Evolutionary conservation across 64 coral and sea anemone genomes (phyloP).

Genomic region (Montipora efflorescens): DNA sequence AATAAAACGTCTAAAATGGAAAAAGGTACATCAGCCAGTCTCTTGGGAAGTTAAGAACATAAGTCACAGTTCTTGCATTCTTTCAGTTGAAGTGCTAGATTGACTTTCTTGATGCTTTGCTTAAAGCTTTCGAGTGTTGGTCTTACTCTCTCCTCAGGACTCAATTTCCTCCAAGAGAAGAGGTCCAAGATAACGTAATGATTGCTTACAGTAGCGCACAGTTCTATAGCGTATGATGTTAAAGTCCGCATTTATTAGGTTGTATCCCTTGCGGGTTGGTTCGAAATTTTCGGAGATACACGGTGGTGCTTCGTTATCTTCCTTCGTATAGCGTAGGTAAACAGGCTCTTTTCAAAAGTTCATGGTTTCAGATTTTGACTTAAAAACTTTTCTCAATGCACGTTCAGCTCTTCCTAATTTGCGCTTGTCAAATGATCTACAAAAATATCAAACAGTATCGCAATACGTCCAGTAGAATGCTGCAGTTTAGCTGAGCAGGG

Average conservation of each 20-base stretch:
- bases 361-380: constrained; percentile 29
- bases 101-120: too few species aligned
- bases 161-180: constrained; percentile 38
- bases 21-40: too few species aligned
- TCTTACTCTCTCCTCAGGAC: too few species aligned
- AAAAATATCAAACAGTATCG: constrained; percentile 62
- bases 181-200: constrained; percentile 45
- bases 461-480: constrained; percentile 46
- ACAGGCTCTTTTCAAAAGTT: constrained; percentile 64
- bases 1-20: too few species aligned
- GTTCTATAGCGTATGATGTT: too few species aligned
- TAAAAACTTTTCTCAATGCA: constrained; percentile 56
- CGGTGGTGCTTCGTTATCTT: constrained; percentile 40
- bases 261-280: constrained; percentile 1
- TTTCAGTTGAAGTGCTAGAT: too few species aligned
- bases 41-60: too few species aligned
- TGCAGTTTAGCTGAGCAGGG: constrained; percentile 64
- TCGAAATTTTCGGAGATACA: constrained; percentile 54
- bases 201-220: neutral
- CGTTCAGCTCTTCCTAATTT: constrained; percentile 56
- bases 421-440: constrained; percentile 31
- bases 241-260: neutral
- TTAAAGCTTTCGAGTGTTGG: too few species aligned
- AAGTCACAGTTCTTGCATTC: too few species aligned
- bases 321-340: constrained; percentile 20